phyloP scores from a whole-genome alignment of 2,113 vertebrate genomes.

The Onychostruthus taczanowskii region DNA sequence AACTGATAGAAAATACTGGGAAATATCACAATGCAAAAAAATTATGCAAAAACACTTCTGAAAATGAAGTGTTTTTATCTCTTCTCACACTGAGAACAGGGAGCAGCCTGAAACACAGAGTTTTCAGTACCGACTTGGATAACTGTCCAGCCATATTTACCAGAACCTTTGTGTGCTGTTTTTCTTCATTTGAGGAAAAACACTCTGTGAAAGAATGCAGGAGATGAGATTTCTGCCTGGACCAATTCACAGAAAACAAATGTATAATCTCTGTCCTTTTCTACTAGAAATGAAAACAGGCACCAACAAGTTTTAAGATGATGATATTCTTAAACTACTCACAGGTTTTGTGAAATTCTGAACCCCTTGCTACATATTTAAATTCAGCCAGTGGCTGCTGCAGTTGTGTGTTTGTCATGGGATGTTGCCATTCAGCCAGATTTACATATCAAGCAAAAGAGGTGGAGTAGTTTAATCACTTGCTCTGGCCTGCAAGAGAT shows the following conservation, averaged over 20 bases:
- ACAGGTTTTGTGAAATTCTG: neutral
- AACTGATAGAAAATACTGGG: neutral
- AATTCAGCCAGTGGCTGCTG: neutral
- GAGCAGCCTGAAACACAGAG: neutral
- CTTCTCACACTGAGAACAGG: neutral
- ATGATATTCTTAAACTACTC: neutral
- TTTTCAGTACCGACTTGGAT: neutral
- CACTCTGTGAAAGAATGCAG: neutral
- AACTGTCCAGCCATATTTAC: neutral
- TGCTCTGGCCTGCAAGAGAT: slow-evolving; percentile 18
- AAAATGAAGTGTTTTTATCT: neutral
- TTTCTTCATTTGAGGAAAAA: neutral
- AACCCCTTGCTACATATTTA: neutral
- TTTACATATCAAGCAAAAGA: neutral
- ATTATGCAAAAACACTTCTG: neutral
- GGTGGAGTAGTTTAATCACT: neutral
- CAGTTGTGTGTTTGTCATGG: neutral
- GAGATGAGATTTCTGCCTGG: neutral
- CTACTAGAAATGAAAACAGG: neutral
- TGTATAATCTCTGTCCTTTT: neutral
- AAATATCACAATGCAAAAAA: neutral
- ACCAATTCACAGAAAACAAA: neutral
- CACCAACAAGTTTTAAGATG: neutral
- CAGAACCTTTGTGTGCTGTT: neutral
- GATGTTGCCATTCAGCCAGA: neutral